A percentile compares a stretch with the other conserved stretches of the same genome.
phyloP scores from a whole-genome alignment of 1,140 invertebrate genomes.

The Tetragnatha versicolor region DNA sequence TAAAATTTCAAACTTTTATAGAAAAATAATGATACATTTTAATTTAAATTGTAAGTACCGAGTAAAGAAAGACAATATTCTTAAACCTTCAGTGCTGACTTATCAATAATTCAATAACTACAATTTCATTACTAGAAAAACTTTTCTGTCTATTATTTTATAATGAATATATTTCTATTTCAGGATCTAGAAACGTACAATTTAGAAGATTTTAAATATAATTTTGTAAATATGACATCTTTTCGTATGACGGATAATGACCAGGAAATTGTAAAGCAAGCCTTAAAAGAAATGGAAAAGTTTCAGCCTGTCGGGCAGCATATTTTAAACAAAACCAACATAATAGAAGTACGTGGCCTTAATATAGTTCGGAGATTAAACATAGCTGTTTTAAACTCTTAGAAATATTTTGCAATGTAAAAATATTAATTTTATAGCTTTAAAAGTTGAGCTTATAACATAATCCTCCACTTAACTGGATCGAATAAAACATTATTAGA shows the following conservation, averaged over 20 bases:
- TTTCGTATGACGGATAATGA: slow-evolving; percentile 85
- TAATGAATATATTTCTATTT: slow-evolving; percentile 20
- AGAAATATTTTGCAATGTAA: too few relatives aligned
- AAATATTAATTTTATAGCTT: too few relatives aligned
- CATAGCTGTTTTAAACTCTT: too few relatives aligned
- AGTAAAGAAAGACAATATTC: not conserved
- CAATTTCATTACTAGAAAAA: slow-evolving; percentile 4
- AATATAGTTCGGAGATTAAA: too few relatives aligned
- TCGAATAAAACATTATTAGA: too few relatives aligned
- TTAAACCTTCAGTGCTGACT: not conserved
- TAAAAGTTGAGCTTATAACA: too few relatives aligned
- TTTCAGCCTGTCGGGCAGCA: slow-evolving; percentile 83
- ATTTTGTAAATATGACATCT: slow-evolving; percentile 91
- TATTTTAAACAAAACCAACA: slow-evolving; percentile 76
- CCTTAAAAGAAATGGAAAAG: slow-evolving; percentile 84
- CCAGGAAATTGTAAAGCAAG: slow-evolving; percentile 76
- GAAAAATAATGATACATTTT: not conserved
- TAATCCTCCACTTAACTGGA: too few relatives aligned
- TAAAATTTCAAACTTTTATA: not conserved
- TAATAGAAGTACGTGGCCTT: slow-evolving; percentile 74
- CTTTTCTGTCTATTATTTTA: not conserved
- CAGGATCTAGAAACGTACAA: slow-evolving; percentile 90
- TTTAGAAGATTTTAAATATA: slow-evolving; percentile 92
- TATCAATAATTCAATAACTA: not conserved
- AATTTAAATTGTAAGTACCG: not conserved